phyloP scores from a whole-genome alignment of 1,140 invertebrate genomes.

The Gonatopus flavifemur region DNA sequence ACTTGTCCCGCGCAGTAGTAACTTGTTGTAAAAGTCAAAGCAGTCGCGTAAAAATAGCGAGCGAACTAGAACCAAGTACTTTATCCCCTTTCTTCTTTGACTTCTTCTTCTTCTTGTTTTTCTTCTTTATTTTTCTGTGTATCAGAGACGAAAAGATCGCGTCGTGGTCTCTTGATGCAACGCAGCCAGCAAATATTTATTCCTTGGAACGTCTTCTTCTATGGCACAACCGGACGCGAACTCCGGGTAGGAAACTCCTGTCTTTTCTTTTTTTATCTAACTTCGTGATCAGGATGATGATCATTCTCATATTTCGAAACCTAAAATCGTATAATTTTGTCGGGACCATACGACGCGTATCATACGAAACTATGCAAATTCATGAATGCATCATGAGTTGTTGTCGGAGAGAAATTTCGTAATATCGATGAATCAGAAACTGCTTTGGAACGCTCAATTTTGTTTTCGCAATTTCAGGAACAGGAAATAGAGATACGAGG shows the following conservation, averaged over 20 bases:
- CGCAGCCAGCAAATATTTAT: slow-evolving; percentile 34
- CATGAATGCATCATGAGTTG: no score
- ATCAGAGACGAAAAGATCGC: slow-evolving; percentile 13
- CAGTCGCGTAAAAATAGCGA: slow-evolving; percentile 48
- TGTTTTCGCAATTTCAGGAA: no score
- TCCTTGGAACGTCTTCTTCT: slow-evolving; percentile 19
- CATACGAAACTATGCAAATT: no score
- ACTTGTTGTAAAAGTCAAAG: slow-evolving; percentile 49
- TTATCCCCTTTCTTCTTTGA: slow-evolving; percentile 29
- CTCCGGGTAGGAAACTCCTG: neutral
- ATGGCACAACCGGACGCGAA: slow-evolving; percentile 11
- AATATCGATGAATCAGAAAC: no score
- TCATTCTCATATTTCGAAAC: no score
- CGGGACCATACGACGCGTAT: no score
- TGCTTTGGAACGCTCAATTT: no score
- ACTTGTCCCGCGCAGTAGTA: slow-evolving; percentile 31
- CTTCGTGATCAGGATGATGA: no score
- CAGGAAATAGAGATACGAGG: no score
- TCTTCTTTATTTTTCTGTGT: slow-evolving; percentile 12
- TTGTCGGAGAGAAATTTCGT: no score
- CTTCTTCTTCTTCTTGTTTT: neutral
- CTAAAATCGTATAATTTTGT: no score
- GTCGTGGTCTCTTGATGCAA: slow-evolving; percentile 28
- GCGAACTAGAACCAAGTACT: slow-evolving; percentile 34
- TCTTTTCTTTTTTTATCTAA: neutral